Conservation (phyloP, 2,888 invertebrate genomes). For the Sympetrum striolatum region DNA sequence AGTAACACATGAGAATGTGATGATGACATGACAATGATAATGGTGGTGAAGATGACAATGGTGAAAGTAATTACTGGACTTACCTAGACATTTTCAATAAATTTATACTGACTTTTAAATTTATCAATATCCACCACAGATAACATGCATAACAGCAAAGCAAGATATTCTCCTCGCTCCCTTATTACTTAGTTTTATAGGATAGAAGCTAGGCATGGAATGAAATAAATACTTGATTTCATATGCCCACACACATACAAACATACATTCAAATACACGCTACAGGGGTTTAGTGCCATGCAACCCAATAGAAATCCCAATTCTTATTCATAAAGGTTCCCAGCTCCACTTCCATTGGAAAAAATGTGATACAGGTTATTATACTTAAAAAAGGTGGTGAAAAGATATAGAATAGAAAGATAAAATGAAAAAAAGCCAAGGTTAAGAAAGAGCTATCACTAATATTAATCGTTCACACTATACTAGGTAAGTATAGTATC, state of each 20-base stretch:
- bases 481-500: no score
- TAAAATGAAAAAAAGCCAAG: no score
- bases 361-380: no score
- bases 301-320: no score
- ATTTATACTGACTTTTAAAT: not conserved
- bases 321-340: no score
- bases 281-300: not conserved
- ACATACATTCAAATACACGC: not conserved
- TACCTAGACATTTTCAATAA: not conserved
- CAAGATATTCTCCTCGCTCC: not conserved
- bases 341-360: no score
- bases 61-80: not conserved
- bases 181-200: not conserved
- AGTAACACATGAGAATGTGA: not conserved
- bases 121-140: not conserved
- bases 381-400: no score
- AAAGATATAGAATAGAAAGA: no score
- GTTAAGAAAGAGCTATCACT: no score
- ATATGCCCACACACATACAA: not conserved
- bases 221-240: not conserved
- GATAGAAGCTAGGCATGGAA: not conserved
- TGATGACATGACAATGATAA: not conserved
- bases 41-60: not conserved
- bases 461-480: no score
- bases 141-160: not conserved